Conservation (phyloP, 2,113 vertebrate species). For the Tetrao urogallus region DNA sequence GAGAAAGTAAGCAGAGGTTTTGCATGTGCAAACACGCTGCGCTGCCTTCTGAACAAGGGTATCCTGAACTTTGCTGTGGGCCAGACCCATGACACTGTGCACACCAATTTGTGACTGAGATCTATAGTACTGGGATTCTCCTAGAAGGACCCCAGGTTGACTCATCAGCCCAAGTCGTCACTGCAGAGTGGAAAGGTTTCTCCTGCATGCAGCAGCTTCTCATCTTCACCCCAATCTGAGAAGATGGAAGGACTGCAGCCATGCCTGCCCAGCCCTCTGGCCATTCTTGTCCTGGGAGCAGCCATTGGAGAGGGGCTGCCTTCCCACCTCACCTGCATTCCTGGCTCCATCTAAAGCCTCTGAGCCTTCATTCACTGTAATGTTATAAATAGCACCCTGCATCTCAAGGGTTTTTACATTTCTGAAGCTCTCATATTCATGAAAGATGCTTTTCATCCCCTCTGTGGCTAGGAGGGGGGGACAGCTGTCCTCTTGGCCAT, state of each 20-base stretch:
- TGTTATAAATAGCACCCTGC: neutral
- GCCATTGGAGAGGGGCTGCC: fast-evolving
- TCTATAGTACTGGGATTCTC: neutral
- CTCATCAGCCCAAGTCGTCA: neutral
- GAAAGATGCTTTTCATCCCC: neutral
- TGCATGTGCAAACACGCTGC: neutral
- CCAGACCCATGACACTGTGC: neutral
- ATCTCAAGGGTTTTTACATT: neutral
- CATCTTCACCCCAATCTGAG: neutral
- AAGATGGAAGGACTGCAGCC: neutral
- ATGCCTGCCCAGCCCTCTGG: neutral
- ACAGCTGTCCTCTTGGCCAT: neutral
- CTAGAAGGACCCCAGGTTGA: neutral
- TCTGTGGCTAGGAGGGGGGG: neutral
- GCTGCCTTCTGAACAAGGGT: neutral
- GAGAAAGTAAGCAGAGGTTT: neutral
- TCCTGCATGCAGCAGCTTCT: neutral
- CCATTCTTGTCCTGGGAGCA: neutral
- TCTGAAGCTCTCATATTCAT: neutral
- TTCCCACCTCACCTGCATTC: neutral
- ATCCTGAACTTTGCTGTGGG: neutral
- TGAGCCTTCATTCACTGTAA: neutral
- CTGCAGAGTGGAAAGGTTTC: neutral
- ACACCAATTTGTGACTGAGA: neutral
- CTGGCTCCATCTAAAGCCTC: neutral